phyloP scores from a whole-genome alignment of 2,113 vertebrate genomes.

The Zosterops hypoxanthus region DNA sequence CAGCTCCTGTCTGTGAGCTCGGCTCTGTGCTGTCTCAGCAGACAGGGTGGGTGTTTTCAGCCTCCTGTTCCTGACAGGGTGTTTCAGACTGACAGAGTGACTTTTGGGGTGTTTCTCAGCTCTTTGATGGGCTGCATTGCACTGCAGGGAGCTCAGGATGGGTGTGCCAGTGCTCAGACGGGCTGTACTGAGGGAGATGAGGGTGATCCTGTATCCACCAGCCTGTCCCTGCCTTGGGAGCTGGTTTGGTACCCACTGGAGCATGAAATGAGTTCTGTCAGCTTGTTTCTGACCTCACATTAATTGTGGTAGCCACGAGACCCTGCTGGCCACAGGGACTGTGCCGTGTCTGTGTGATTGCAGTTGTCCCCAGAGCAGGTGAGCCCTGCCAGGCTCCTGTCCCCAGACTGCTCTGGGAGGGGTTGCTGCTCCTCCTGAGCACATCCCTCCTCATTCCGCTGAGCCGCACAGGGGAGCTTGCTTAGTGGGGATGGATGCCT shows the following conservation, averaged over 20 bases:
- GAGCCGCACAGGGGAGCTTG: neutral
- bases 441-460: rapidly evolving
- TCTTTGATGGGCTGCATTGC: neutral
- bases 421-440: neutral
- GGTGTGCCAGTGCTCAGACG: neutral
- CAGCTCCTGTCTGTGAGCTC: neutral
- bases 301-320: neutral
- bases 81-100: neutral
- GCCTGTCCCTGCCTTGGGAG: neutral
- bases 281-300: neutral
- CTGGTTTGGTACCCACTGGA: neutral
- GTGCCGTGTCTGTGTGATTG: neutral
- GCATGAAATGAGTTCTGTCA: neutral
- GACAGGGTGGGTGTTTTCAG: neutral
- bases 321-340: neutral
- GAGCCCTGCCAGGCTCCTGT: neutral
- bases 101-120: neutral
- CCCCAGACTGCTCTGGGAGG: neutral
- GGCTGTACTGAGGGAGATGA: neutral
- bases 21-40: rapidly evolving
- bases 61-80: neutral
- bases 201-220: neutral
- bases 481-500: neutral
- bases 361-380: neutral
- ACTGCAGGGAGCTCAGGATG: neutral